Conservation (phyloP, 2,113 vertebrate genomes). For the Sceloporus undulatus region DNA sequence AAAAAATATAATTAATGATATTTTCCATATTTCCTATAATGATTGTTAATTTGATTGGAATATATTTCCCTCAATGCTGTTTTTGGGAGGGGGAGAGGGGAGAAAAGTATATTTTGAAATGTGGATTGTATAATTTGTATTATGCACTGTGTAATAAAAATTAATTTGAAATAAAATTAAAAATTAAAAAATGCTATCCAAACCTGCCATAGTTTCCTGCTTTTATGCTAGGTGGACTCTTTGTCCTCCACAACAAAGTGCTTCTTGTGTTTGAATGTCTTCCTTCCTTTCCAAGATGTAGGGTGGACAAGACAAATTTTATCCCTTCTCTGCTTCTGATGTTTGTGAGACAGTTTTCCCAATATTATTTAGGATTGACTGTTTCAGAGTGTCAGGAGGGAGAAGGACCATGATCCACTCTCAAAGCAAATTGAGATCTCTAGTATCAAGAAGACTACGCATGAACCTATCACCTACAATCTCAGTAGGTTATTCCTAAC, state of each 20-base stretch:
- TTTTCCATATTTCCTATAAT: too few relatives aligned
- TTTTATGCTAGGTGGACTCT: not conserved
- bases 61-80: too few relatives aligned
- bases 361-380: not conserved
- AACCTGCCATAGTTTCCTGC: not conserved
- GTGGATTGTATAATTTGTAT: too few relatives aligned
- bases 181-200: too few relatives aligned
- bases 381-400: not conserved
- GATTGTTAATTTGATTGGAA: too few relatives aligned
- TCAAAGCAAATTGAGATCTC: not conserved
- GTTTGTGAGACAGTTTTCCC: not conserved
- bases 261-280: not conserved
- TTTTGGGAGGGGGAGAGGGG: too few relatives aligned
- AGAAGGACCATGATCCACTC: not conserved
- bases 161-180: too few relatives aligned
- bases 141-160: too few relatives aligned
- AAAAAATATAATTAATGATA: too few relatives aligned
- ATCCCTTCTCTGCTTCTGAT: not conserved
- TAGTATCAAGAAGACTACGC: not conserved
- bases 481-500: not conserved
- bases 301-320: not conserved
- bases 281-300: not conserved
- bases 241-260: not conserved
- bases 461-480: not conserved
- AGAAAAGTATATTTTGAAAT: too few relatives aligned